Evolutionary conservation across 1,140 invertebrate genomes (phyloP).

Genomic region (Himalopsyche phryganea): DNA sequence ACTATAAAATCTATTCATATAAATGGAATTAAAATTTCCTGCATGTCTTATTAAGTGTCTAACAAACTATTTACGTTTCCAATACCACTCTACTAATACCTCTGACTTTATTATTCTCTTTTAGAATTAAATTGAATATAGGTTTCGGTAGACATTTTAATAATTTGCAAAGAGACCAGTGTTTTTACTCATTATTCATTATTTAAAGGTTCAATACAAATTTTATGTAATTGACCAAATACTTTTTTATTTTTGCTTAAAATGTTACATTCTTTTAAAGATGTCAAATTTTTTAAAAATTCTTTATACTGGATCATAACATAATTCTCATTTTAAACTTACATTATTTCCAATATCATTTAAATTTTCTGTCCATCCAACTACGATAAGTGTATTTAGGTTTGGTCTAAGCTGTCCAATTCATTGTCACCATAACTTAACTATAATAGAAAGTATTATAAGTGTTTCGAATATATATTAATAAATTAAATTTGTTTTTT

Average conservation of each 20-base stretch:
- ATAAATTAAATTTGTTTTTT: constrained; percentile 35
- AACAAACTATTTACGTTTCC: background rate
- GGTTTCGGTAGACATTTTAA: too few relatives aligned
- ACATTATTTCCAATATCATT: constrained; percentile 17
- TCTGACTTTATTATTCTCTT: background rate
- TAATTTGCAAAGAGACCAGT: too few relatives aligned
- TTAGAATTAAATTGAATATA: too few relatives aligned
- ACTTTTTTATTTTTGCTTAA: too few relatives aligned
- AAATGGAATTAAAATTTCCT: constrained; percentile 9
- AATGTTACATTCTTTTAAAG: too few relatives aligned
- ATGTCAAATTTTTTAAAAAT: too few relatives aligned
- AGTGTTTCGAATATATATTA: constrained; percentile 36
- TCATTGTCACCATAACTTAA: constrained; percentile 34
- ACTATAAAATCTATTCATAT: constrained; percentile 17
- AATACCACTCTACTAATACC: background rate
- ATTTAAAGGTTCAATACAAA: background rate
- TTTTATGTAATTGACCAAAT: too few relatives aligned
- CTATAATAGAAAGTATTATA: constrained; percentile 32
- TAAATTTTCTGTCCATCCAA: constrained; percentile 35
- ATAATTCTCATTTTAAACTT: too few relatives aligned
- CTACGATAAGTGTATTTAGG: constrained; percentile 32
- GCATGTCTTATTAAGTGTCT: background rate
- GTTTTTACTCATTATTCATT: constrained; percentile 9
- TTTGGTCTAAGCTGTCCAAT: constrained; percentile 36
- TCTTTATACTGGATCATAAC: too few relatives aligned